These are phyloP conservation scores for Ganaspis sp. DNA, from an alignment of 1,140 invertebrate genomes.

Conservation along the genomic window DNA sequence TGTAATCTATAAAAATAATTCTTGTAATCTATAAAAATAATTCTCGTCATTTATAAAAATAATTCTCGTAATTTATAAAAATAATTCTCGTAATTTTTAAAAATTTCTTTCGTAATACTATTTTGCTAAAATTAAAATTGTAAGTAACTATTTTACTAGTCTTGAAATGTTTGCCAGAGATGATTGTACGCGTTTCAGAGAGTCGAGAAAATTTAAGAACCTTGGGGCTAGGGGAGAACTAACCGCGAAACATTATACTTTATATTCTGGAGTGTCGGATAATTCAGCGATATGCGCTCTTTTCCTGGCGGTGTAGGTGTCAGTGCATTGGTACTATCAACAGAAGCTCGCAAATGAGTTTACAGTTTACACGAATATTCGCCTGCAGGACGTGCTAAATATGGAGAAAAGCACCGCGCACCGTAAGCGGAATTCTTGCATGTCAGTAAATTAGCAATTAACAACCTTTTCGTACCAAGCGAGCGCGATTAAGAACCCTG, in stretches of 20 bases:
- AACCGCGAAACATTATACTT: slow-evolving; percentile 38
- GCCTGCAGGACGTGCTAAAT: slow-evolving; percentile 20
- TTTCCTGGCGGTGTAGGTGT: not conserved
- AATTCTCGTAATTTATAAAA: too few species aligned
- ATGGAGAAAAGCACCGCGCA: slow-evolving; percentile 3
- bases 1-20: too few species aligned
- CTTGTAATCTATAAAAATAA: too few species aligned
- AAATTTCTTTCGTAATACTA: too few species aligned
- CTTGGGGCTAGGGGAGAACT: not conserved
- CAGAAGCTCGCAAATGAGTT: slow-evolving; percentile 18
- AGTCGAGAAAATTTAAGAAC: slow-evolving; percentile 25
- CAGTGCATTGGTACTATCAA: not conserved
- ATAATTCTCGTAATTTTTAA: too few species aligned
- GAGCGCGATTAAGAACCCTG: slow-evolving; percentile 17
- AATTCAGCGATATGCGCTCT: slow-evolving; percentile 36
- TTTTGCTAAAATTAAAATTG: too few species aligned
- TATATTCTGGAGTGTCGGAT: slow-evolving; percentile 26
- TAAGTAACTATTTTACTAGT: too few species aligned
- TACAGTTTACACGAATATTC: slow-evolving; percentile 14
- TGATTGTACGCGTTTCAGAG: too few species aligned
- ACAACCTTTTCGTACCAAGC: slow-evolving; percentile 20
- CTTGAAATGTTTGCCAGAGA: too few species aligned
- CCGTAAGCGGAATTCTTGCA: slow-evolving; percentile 24
- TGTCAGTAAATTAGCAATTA: slow-evolving; percentile 28
- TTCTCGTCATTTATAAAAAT: too few species aligned